phyloP scores from a whole-genome alignment of 1,140 invertebrate genomes.

The Leptopilina clavipes region DNA sequence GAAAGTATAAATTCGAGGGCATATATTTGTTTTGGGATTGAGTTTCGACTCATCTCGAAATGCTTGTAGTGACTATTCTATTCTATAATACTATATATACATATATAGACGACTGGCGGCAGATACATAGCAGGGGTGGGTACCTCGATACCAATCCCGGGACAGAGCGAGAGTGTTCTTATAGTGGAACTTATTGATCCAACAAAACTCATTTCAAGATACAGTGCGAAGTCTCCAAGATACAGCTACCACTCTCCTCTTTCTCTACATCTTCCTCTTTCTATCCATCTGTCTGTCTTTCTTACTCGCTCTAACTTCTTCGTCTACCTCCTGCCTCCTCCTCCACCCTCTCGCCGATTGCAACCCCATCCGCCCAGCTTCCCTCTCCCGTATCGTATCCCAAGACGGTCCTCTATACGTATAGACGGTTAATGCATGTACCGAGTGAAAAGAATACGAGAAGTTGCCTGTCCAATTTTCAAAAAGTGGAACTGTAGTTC shows the following conservation, averaged over 20 bases:
- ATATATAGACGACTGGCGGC: conserved; percentile 27
- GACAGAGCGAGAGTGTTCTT: conserved; percentile 71
- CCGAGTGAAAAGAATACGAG: conserved; percentile 58
- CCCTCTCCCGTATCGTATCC: conserved; percentile 59
- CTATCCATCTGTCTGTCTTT: conserved; percentile 49
- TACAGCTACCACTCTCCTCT: conserved; percentile 71
- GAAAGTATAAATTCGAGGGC: neutral
- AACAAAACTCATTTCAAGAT: conserved; percentile 77
- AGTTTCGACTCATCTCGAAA: conserved; percentile 54
- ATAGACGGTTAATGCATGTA: conserved; percentile 60
- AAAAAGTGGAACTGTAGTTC: too few relatives aligned
- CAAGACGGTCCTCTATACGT: conserved; percentile 60
- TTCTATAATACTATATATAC: conserved; percentile 36
- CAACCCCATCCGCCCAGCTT: conserved; percentile 58
- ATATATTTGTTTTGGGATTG: conserved; percentile 38
- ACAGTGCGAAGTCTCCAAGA: conserved; percentile 77
- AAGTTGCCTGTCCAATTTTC: conserved; percentile 27
- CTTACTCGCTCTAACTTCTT: conserved; percentile 59
- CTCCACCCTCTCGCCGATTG: conserved; percentile 57
- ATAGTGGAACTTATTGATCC: conserved; percentile 77
- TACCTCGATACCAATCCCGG: conserved; percentile 58
- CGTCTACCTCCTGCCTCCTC: conserved; percentile 59
- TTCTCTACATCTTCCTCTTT: conserved; percentile 47
- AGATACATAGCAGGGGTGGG: conserved; percentile 39
- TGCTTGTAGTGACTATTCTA: conserved; percentile 49